phyloP scores from a whole-genome alignment of 2,797 vertebrate species.

The Lepilemur septentrionalis region DNA sequence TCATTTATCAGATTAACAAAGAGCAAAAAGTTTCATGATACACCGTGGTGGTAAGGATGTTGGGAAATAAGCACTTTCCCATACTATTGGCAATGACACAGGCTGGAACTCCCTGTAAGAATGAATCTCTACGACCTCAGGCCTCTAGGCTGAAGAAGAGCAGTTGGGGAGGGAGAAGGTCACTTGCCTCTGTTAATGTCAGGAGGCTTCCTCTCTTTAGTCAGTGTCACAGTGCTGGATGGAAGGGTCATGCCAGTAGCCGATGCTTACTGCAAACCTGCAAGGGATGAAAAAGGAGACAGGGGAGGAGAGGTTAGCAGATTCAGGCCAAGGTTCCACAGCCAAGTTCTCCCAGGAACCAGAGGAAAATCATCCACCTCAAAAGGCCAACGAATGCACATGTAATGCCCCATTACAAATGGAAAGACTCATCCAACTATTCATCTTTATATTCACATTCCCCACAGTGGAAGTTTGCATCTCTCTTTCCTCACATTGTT shows the following conservation, averaged over 20 bases:
- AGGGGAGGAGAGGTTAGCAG: neutral
- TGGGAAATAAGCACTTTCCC: neutral
- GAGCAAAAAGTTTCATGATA: neutral
- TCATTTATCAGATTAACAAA: neutral
- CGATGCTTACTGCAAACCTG: slow-evolving; percentile 95
- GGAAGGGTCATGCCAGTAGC: slow-evolving; percentile 97
- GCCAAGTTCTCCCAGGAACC: neutral
- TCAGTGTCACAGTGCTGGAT: slow-evolving; percentile 92
- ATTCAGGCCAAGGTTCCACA: neutral
- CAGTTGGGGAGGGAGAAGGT: neutral
- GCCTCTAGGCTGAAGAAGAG: neutral
- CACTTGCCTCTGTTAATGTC: slow-evolving; percentile 93
- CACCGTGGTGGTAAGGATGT: neutral
- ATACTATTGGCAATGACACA: neutral
- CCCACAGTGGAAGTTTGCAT: neutral
- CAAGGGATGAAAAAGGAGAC: neutral
- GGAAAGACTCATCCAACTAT: neutral
- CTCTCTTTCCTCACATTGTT: neutral
- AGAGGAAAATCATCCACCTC: neutral
- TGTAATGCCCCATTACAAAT: neutral
- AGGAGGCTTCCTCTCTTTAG: slow-evolving; percentile 95
- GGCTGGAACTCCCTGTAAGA: neutral
- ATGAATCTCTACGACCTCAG: neutral
- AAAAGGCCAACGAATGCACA: neutral
- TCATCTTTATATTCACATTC: rapidly evolving